phyloP scores from a whole-genome alignment of 2,797 vertebrate genomes.

The Cirrhinus mrigala region DNA sequence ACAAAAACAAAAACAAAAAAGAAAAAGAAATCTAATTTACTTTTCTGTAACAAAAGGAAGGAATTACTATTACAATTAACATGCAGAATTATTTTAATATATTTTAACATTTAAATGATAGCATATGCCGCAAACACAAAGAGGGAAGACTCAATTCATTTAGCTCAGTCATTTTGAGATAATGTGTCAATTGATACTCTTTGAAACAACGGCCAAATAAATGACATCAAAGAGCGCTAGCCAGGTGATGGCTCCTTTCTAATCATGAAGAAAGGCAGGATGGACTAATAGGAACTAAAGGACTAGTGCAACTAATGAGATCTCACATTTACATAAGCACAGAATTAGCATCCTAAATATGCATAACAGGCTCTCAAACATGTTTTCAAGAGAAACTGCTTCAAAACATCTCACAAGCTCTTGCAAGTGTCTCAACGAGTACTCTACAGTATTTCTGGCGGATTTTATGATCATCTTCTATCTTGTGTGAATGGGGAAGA shows the following conservation, averaged over 20 bases:
- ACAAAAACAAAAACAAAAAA: not conserved
- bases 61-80: not conserved
- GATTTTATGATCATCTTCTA: not conserved
- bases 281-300: constrained; percentile 9
- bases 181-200: constrained; percentile 18
- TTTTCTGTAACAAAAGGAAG: not conserved
- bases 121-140: not conserved
- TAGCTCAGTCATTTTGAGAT: not conserved
- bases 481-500: not conserved
- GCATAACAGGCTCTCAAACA: constrained; percentile 36
- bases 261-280: not conserved
- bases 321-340: constrained; percentile 27
- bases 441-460: not conserved
- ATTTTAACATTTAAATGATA: not conserved
- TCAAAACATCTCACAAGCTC: not conserved
- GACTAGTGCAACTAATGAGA: constrained; percentile 34
- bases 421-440: not conserved
- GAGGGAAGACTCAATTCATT: not conserved
- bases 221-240: constrained; percentile 12
- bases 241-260: constrained; percentile 23
- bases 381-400: constrained; percentile 17
- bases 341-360: constrained; percentile 32
- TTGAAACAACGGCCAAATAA: not conserved
- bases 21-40: not conserved
- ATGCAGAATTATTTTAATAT: not conserved